phyloP scores from a whole-genome alignment of 2,113 vertebrate genomes.

The Nothoprocta pentlandii region DNA sequence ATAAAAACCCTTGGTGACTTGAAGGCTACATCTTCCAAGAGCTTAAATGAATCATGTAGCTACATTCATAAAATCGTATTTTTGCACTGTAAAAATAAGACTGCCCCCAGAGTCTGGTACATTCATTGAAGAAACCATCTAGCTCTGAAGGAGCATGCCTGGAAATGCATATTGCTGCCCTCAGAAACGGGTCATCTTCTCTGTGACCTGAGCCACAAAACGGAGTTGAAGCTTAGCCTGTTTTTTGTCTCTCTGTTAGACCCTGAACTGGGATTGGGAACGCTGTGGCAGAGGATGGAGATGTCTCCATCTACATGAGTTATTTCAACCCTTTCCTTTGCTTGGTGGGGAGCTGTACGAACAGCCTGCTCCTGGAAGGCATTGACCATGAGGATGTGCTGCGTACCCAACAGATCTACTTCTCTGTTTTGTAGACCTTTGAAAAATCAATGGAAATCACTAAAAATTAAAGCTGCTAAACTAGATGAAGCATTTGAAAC shows the following conservation, averaged over 20 bases:
- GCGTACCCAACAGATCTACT: not conserved
- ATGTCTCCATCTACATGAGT: not conserved
- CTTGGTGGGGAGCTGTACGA: not conserved
- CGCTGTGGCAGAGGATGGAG: not conserved
- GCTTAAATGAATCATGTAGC: not conserved
- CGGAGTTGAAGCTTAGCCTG: not conserved
- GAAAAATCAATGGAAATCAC: not conserved
- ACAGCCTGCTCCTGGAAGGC: not conserved
- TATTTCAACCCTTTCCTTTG: not conserved
- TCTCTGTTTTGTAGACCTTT: not conserved
- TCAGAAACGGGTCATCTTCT: not conserved
- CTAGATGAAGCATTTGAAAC: not conserved
- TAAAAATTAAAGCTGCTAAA: rapidly evolving
- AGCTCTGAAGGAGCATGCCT: not conserved
- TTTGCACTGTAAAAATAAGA: not conserved
- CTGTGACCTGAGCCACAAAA: rapidly evolving
- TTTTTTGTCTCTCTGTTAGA: not conserved
- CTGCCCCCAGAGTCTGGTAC: not conserved
- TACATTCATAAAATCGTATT: not conserved
- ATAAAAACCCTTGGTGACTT: not conserved
- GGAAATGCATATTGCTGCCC: not conserved
- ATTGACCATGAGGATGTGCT: not conserved
- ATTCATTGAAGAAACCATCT: rapidly evolving
- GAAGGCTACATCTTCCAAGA: not conserved
- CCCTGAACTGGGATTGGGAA: rapidly evolving